Conservation (phyloP, 92 coral and sea anemone species). For the Ricordea florida region DNA sequence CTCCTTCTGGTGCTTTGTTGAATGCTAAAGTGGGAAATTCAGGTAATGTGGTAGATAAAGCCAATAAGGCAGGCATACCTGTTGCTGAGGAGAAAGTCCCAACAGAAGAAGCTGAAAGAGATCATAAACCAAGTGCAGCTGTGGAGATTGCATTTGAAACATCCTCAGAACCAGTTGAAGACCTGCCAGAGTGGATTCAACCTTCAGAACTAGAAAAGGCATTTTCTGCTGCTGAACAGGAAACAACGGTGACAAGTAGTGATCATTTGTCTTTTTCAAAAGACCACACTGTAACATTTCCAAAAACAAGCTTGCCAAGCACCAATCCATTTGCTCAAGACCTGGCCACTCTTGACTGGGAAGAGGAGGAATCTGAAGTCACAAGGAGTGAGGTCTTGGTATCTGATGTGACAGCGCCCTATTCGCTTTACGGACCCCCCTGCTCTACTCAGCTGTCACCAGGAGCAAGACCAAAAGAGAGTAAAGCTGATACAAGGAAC, state of each 20-base stretch:
- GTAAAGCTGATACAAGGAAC: not conserved
- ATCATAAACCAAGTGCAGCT: no score
- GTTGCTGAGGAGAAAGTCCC: no score
- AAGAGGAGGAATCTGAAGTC: not conserved
- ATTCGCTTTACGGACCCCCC: conserved; percentile 31
- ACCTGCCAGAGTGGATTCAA: conserved; percentile 31
- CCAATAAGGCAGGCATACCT: no score
- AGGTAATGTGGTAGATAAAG: no score
- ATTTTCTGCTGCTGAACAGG: conserved; percentile 19
- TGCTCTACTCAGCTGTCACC: conserved; percentile 20
- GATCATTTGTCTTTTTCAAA: not conserved
- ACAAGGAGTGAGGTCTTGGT: not conserved
- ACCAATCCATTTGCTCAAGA: conserved; percentile 76
- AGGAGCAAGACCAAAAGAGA: conserved; percentile 64
- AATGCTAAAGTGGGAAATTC: no score
- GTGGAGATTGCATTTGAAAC: no score
- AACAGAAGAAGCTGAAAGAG: no score
- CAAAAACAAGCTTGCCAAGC: conserved; percentile 28
- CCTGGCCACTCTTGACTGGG: conserved; percentile 10
- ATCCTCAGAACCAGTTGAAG: no score
- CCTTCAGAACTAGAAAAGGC: conserved; percentile 38
- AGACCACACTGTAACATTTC: not conserved
- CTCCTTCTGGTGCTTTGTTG: no score
- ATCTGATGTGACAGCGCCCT: not conserved
- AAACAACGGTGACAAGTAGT: not conserved